phyloP scores from a whole-genome alignment of 2,113 vertebrate species.

The Callospermophilus lateralis region DNA sequence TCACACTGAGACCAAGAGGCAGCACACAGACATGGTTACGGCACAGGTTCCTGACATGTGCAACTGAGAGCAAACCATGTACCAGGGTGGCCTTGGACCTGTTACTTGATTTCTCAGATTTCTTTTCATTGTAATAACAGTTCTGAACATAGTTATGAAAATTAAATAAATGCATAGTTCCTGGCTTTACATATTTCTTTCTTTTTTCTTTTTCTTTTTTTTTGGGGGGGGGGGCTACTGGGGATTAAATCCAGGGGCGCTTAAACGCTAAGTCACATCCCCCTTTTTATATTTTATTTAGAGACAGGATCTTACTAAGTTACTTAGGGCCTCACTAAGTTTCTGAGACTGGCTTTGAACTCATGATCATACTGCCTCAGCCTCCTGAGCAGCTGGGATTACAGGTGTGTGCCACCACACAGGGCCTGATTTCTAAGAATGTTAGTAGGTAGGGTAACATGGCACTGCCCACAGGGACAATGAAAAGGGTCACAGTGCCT shows the following conservation, averaged over 20 bases:
- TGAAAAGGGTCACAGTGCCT: slow-evolving; percentile 39
- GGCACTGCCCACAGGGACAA: slow-evolving; percentile 11
- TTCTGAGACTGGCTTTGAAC: background rate
- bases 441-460: background rate
- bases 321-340: background rate
- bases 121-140: slow-evolving; percentile 48
- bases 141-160: background rate
- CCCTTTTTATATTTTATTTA: background rate
- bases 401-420: background rate
- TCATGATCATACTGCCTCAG: background rate
- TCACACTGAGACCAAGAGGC: background rate
- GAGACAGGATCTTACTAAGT: background rate
- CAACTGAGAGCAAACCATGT: background rate
- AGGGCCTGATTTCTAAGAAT: background rate
- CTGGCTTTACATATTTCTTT: too few relatives aligned
- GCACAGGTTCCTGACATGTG: background rate
- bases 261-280: background rate
- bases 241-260: background rate
- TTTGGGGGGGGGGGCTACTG: background rate
- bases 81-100: background rate
- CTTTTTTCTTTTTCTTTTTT: too few relatives aligned
- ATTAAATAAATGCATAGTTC: background rate
- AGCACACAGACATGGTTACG: background rate
- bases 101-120: background rate
- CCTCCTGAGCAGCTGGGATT: background rate